Evolutionary conservation across 2,113 vertebrate species (phyloP), one percentile per base, ranked within the genome.

Genomic region (Cercopithecus mona): DNA sequence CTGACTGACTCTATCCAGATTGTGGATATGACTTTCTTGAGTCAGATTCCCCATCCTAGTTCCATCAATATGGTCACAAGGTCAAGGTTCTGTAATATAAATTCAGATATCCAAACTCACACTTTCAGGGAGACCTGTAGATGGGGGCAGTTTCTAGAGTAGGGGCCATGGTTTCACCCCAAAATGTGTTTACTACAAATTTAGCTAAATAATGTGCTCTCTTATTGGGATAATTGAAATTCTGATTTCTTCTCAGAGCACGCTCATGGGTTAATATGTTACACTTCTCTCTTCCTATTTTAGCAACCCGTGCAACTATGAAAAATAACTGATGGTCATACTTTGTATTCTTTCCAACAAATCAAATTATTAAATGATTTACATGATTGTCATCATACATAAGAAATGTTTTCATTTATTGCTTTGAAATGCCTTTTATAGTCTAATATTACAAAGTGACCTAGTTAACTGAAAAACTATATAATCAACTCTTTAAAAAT

Each of bases 381-480:
- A 93, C 73, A 92, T 79, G 66, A 89, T 52, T 72, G 87, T 87
- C n/a, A 59, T 52, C 22, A 45, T 64, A 94, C 70, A 59, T 75
- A 70, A 64, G n/a, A 83, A 93, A 86, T 94, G 48, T 91, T 97
- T 97, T 88, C 45, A 72, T 93, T 96, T 97, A 93, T 90, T 95
- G 86, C 91, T 96, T 97, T 81, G 8, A 97, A 97, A 88, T 93
- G 48, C 30, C 43, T 88, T 96, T 97, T 88, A 88, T 79, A 93
- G 66, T 94, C 66, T 48, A 13, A 35, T 76, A 45, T 96, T 97
- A 93, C 78, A 86, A 88, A 97, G 52, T 89, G 90, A 92, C 94
- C 52, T 88, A 93, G 96, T 97, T 97, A 96, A 91, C 70, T 94
- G 38, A 94, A 98, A 96, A 93, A 87, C 79, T 95, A 87, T 79